A percentile compares a stretch with the other conserved stretches of the same genome.
These are phyloP conservation scores for Conus canariensis DNA, from an alignment of 2,888 invertebrate genomes.

Conservation along the genomic window DNA sequence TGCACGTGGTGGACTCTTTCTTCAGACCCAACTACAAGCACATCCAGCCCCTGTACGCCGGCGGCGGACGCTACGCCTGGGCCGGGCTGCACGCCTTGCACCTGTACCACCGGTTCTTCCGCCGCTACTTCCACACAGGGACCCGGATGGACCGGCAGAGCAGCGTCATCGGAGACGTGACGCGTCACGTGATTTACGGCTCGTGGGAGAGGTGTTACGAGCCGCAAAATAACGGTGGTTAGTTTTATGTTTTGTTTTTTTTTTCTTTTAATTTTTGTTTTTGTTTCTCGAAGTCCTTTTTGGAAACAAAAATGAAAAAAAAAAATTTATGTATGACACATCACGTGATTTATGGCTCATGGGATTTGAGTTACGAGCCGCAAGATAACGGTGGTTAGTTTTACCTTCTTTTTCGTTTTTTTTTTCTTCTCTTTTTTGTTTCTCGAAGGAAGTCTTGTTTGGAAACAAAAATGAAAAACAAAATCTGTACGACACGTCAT, in stretches of 20 bases:
- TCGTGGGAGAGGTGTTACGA: background rate
- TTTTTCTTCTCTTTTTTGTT: no score
- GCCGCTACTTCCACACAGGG: background rate
- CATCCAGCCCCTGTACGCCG: slow-evolving; percentile 4
- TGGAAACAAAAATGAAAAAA: background rate
- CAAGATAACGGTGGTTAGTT: no score
- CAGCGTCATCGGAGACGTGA: slow-evolving; percentile 14
- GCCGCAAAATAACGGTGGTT: background rate
- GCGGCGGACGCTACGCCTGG: background rate
- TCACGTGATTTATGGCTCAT: background rate
- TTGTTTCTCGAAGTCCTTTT: background rate
- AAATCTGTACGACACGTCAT: background rate
- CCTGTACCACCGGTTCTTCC: slow-evolving; percentile 27
- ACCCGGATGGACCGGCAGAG: background rate
- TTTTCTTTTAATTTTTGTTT: no score
- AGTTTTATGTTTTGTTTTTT: background rate
- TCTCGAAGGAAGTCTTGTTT: no score
- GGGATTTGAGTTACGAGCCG: no score
- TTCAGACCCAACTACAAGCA: slow-evolving; percentile 36
- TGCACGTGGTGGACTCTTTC: slow-evolving; percentile 43
- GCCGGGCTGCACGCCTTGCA: slow-evolving; percentile 16
- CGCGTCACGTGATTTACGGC: slow-evolving; percentile 17
- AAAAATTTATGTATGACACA: no score
- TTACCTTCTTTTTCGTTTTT: no score
- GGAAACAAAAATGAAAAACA: no score